phyloP scores from a whole-genome alignment of 2,888 invertebrate species.

The Lasioglossum villosulum region DNA sequence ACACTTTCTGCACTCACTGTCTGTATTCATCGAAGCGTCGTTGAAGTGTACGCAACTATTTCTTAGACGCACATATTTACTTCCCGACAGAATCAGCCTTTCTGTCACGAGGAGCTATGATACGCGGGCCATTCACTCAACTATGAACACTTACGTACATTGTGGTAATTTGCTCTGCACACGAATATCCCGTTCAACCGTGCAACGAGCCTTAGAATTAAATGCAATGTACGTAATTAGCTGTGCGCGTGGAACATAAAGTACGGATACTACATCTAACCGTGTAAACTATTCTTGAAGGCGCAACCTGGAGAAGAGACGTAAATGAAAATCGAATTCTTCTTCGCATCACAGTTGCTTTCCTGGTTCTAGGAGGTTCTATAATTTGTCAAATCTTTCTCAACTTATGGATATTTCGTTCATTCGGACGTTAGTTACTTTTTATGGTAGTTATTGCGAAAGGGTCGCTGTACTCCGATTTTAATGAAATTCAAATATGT shows the following conservation, averaged over 20 bases:
- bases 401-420: neutral
- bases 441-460: too few relatives aligned
- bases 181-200: neutral
- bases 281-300: neutral
- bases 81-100: neutral
- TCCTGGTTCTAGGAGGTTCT: neutral
- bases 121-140: neutral
- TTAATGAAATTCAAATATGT: neutral
- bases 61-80: neutral
- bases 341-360: neutral
- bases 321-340: neutral
- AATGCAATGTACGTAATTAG: constrained; percentile 1
- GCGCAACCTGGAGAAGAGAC: too few relatives aligned
- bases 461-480: too few relatives aligned
- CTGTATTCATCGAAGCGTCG: too few relatives aligned
- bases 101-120: neutral
- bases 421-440: neutral
- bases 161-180: constrained; percentile 3
- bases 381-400: neutral
- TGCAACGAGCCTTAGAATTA: neutral
- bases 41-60: neutral
- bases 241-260: neutral
- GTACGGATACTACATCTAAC: neutral
- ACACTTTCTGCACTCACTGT: too few relatives aligned
- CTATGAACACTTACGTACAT: constrained; percentile 1